Base-by-base conservation (phyloP, 2,888 invertebrate species). In the Dryomyza anilis region DNA sequence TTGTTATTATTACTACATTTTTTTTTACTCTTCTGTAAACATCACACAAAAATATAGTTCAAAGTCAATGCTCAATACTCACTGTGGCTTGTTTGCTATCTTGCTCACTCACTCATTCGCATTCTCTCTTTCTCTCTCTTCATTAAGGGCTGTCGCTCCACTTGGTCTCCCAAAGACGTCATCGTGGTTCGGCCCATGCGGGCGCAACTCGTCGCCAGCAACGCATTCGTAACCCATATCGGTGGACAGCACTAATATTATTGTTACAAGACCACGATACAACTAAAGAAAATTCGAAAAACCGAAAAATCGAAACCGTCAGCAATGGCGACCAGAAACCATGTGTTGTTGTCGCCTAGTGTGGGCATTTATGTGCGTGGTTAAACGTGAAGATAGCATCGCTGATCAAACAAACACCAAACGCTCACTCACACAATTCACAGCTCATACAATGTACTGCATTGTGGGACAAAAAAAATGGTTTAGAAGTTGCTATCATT, bases 21-120 rank as follows among this genome's bases (percentile, higher is more conserved):
- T 23, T 29, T 53, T 33, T 33, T 53, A 19, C 55, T 55, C 55
- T 36, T 16, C 33, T 14, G 3, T 23, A 55, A 55, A 55, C 36
- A 55, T 33, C 55, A 33, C 19, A 30, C 21, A 14, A 55, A 30
- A 55, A 55, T 23, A 21, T 55, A 55, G 55, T 55, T 55, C 55
- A 55, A 55, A 55, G 55, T 55, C 55, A 55, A 55, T 55, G 55
- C 55, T 55, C 23, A 21, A n/a, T 19, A 21, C 19, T 21, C 23
- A 14, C 21, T 10, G 48, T 23, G 21, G n/a, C 21, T 55, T 23
- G n/a, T 50, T 27, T 16, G 33, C 33, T n/a, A 53, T 21, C 14
- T 21, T 16, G 19, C 53, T 33, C 53, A 19, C 33, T 8, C 30
- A 33, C 19, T 36, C 21, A 21, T 21, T 55, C 36, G 14, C 6